Base-by-base conservation (phyloP, 2,888 invertebrate genomes). In the Nomada ruficornis region DNA sequence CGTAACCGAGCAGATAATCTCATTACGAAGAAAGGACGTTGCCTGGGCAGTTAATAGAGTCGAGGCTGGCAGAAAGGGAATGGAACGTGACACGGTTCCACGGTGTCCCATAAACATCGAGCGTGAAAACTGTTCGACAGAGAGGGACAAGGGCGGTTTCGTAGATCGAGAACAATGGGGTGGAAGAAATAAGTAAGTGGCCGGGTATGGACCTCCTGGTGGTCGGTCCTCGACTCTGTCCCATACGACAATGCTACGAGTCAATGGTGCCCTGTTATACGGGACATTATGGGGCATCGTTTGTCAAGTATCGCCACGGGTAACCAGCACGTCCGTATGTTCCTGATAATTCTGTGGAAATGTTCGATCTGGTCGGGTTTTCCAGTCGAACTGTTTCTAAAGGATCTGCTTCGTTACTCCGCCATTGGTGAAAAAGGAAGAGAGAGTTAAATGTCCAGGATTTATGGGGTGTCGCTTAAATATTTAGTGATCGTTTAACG, bases 281-380 rank as follows among this genome's bases (percentile, higher is more conserved):
- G 87, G 86, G 86, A 89, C 90, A 91, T 91, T 91, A 90, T 83
- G 84, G 87, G 85, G 73, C 82, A 84, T 91, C 90, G 89, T 90
- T 91, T 89, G 89, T 91, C 90, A 90, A 90, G 89, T 86, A 88
- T 87, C 88, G 75, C 86, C 80, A 73, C 86, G 82, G 90, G 87
- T 83, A 87, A 88, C 80, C 84, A 69, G 81, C 60, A 68, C 74
- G 86, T 82, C 83, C 86, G 86, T 87, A 87, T 87, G 85, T 85
- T 87, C 77, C 65, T 42, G 63, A 77, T 72, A 47, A 76, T 82
- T 77, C 68, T 26, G 60, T 76, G 73, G 73, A 82, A 84, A 75
- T 63, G 73, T 77, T 52, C 62, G 77, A 59, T 13, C 70, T 36
- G 15, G 15, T 26, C 70, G 67, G 64, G 26, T 78, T 81, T 83